Evolutionary conservation across 2,113 vertebrate species (phyloP).

Genomic region (Corythornis cristatus): DNA sequence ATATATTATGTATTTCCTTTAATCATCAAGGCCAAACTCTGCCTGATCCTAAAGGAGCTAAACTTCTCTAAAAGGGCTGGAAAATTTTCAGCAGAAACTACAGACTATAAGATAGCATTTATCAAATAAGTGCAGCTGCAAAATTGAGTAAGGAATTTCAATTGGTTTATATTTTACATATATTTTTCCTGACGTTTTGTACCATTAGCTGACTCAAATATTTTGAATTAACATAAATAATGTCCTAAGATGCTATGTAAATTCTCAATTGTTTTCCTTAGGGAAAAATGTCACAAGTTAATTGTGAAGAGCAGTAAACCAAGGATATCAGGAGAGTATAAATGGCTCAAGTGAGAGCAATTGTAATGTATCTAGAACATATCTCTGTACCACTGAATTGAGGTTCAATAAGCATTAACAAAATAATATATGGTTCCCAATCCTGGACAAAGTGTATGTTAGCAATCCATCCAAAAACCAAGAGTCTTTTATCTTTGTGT

Average conservation of each 20-base stretch:
- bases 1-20: neutral
- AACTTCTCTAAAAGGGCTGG: neutral
- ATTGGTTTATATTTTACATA: neutral
- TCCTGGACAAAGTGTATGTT: neutral
- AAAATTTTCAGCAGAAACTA: neutral
- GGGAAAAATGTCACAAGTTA: conserved; percentile 14
- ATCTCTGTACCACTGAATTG: neutral
- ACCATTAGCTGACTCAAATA: neutral
- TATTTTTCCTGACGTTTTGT: neutral
- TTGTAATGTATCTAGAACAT: neutral
- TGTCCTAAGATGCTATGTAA: neutral
- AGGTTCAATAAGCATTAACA: conserved; percentile 7
- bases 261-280: conserved; percentile 19
- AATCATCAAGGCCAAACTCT: neutral
- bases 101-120: neutral
- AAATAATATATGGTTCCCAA: neutral
- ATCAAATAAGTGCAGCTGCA: neutral
- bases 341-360: neutral
- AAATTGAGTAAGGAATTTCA: neutral
- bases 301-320: conserved; percentile 8
- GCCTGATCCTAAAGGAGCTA: neutral
- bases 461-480: neutral
- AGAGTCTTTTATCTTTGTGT: neutral
- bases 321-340: neutral
- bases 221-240: conserved; percentile 2